Percentiles rank a stretch among this genome's conserved stretches.
Conservation (phyloP, 2,888 invertebrate genomes). For the Stenodema calcarata region DNA sequence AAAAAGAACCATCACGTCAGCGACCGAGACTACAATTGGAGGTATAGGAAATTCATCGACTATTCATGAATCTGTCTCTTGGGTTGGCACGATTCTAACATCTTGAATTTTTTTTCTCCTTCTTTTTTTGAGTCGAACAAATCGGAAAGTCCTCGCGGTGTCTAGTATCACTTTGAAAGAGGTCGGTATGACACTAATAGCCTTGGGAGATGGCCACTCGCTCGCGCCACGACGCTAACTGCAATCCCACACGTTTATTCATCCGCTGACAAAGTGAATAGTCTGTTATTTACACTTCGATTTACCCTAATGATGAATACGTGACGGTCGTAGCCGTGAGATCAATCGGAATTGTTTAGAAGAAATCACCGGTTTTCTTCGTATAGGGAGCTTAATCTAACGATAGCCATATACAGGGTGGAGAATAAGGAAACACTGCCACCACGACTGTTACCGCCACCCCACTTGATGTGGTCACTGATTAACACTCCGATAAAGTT, state of each 20-base stretch:
- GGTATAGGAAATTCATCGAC: not conserved
- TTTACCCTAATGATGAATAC: not conserved
- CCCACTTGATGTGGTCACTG: no score
- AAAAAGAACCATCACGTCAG: not conserved
- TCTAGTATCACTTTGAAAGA: not conserved
- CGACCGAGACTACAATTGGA: not conserved
- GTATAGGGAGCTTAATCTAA: no score
- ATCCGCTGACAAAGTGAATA: not conserved
- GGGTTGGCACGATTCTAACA: slow-evolving; percentile 10
- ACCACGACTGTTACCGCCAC: no score
- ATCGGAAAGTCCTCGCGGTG: not conserved
- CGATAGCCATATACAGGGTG: no score
- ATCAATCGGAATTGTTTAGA: no score
- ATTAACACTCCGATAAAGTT: no score
- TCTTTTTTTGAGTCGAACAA: not conserved
- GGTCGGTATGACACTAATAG: not conserved
- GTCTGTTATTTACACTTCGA: not conserved
- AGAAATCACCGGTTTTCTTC: no score
- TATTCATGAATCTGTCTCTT: not conserved
- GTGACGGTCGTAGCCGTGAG: no score
- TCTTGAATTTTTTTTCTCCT: not conserved
- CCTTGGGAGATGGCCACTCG: not conserved
- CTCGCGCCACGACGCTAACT: not conserved
- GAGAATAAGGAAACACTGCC: no score
- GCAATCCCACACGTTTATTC: not conserved